Evolutionary conservation across 1,140 invertebrate species (phyloP).

Genomic region (Drosophila guanche): DNA sequence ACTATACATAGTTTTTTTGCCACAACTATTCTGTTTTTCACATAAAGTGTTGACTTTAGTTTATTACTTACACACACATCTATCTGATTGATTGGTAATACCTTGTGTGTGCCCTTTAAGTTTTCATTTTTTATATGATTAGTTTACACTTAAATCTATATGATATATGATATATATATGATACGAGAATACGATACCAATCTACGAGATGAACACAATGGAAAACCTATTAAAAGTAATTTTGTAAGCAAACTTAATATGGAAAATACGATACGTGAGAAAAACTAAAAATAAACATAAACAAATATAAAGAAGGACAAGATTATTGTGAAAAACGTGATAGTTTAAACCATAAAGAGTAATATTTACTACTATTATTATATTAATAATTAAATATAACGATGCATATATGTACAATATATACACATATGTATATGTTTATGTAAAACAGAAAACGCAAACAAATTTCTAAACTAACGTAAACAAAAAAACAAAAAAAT

Average conservation of each 20-base stretch:
- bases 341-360: constrained; percentile 82
- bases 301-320: constrained; percentile 50
- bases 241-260: constrained; percentile 78
- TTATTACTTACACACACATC: constrained; percentile 43
- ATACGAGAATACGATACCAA: constrained; percentile 43
- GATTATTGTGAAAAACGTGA: constrained; percentile 81
- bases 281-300: constrained; percentile 43
- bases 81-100: constrained; percentile 16
- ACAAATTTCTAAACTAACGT: constrained; percentile 75
- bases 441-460: constrained; percentile 53
- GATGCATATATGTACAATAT: constrained; percentile 47
- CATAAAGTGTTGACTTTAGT: constrained; percentile 70
- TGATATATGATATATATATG: constrained; percentile 43
- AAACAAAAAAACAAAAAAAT: constrained; percentile 64
- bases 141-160: constrained; percentile 52
- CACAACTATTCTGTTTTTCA: constrained; percentile 61
- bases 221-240: constrained; percentile 55
- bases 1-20: constrained; percentile 46
- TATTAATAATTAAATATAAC: constrained; percentile 80
- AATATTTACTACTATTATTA: constrained; percentile 82
- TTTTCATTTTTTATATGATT: constrained; percentile 67
- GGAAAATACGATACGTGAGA: constrained; percentile 52
- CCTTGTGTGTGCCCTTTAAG: constrained; percentile 60
- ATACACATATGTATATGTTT: constrained; percentile 17
- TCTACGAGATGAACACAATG: constrained; percentile 57